Evolutionary conservation across 2,113 vertebrate genomes (phyloP).

Genomic region (Salminus brasiliensis): DNA sequence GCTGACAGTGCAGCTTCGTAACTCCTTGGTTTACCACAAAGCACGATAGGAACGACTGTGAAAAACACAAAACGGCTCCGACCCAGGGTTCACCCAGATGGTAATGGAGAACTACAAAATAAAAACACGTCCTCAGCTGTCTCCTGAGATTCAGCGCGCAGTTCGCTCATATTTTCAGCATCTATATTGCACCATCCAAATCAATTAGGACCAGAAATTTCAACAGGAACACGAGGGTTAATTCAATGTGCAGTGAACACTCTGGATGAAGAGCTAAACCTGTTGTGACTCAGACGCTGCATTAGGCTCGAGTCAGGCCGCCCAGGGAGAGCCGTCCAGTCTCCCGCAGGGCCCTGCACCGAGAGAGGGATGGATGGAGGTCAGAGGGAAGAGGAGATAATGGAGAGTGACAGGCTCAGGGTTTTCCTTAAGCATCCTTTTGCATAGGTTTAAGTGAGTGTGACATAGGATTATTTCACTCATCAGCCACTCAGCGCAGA

Average conservation of each 20-base stretch:
- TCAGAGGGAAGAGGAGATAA: slow-evolving; percentile 35
- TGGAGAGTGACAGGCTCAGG: slow-evolving; percentile 41
- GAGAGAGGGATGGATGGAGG: background rate
- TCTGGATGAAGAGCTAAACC: slow-evolving; percentile 60
- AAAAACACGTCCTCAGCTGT: background rate
- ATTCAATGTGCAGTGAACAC: slow-evolving; percentile 58
- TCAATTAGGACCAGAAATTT: background rate
- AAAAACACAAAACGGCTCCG: no score
- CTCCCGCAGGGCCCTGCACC: background rate
- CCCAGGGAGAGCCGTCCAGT: slow-evolving; percentile 36
- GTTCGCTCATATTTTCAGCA: background rate
- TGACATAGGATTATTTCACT: slow-evolving; percentile 39
- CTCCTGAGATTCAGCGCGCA: no score
- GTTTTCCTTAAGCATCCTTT: slow-evolving; percentile 28
- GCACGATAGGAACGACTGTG: no score
- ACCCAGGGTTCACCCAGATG: no score
- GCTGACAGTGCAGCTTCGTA: no score
- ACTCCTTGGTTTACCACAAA: no score
- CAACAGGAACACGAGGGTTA: background rate
- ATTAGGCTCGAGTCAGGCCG: slow-evolving; percentile 47
- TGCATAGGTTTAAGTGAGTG: slow-evolving; percentile 31
- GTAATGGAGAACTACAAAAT: background rate
- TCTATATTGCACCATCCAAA: background rate
- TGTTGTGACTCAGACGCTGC: slow-evolving; percentile 71
- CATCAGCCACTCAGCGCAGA: slow-evolving; percentile 6